Conservation (phyloP, 2,797 vertebrate species). For the Gephyroberyx darwinii region DNA sequence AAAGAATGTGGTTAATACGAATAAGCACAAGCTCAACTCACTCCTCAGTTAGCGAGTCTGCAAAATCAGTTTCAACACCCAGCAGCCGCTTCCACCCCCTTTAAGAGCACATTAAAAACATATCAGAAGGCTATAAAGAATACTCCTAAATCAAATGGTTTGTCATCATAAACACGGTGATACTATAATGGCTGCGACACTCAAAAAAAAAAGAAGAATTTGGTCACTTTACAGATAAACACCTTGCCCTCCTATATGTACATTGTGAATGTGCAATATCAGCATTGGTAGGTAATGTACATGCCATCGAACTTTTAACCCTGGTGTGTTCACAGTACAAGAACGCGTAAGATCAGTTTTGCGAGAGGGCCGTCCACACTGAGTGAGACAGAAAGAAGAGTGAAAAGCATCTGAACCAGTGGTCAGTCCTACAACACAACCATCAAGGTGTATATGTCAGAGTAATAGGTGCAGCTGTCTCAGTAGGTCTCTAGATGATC, state of each 20-base stretch:
- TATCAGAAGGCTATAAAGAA: slow-evolving; percentile 40
- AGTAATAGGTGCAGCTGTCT: slow-evolving; percentile 55
- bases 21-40: slow-evolving; percentile 42
- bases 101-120: slow-evolving; percentile 23
- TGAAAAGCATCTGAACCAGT: slow-evolving; percentile 38
- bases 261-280: slow-evolving; percentile 88
- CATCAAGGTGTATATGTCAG: slow-evolving; percentile 46
- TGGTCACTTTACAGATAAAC: slow-evolving; percentile 77
- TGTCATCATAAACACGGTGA: slow-evolving; percentile 40
- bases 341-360: slow-evolving; percentile 83
- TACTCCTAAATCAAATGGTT: slow-evolving; percentile 38
- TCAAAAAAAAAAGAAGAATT: slow-evolving; percentile 46
- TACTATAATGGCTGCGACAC: slow-evolving; percentile 61
- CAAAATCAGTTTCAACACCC: slow-evolving; percentile 22
- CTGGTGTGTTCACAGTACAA: slow-evolving; percentile 81
- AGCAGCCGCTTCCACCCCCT: slow-evolving; percentile 22
- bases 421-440: slow-evolving; percentile 56
- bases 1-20: slow-evolving; percentile 59
- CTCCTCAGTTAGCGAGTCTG: slow-evolving; percentile 14
- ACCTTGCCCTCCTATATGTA: slow-evolving; percentile 80
- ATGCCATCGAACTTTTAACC: slow-evolving; percentile 77
- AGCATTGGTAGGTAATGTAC: slow-evolving; percentile 85
- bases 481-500: slow-evolving; percentile 51
- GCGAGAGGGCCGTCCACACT: slow-evolving; percentile 74
- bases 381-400: slow-evolving; percentile 73